Evolutionary conservation across 2,888 invertebrate genomes (phyloP).

Genomic region (Xestobium rufovillosum): DNA sequence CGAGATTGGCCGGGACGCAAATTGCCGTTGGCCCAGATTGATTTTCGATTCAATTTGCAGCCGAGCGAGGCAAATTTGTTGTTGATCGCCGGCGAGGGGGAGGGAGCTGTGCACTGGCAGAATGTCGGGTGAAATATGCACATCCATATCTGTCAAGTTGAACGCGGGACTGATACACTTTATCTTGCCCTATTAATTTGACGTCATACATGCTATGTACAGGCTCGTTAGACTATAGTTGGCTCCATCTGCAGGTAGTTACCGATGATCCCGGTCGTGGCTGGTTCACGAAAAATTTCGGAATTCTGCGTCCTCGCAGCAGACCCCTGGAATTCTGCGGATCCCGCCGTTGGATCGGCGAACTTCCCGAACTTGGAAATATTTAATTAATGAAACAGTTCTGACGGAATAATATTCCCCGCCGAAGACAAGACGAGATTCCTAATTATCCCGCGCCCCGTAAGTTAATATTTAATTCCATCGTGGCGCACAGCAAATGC

Average conservation of each 20-base stretch:
- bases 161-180: too few species aligned
- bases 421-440: constrained; percentile 26
- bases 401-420: constrained; percentile 32
- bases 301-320: constrained; percentile 6
- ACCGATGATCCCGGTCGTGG: not conserved
- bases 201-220: too few species aligned
- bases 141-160: too few species aligned
- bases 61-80: constrained; percentile 26
- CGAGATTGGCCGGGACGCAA: constrained; percentile 11
- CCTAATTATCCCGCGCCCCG: constrained; percentile 31
- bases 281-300: constrained; percentile 9
- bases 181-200: too few species aligned
- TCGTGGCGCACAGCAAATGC: constrained; percentile 28
- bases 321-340: too few species aligned
- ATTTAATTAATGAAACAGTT: constrained; percentile 37
- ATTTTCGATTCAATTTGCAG: constrained; percentile 38
- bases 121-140: not conserved
- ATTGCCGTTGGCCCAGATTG: constrained; percentile 32
- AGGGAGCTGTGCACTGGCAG: constrained; percentile 11
- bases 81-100: constrained; percentile 14
- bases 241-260: not conserved
- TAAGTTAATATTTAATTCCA: constrained; percentile 33
- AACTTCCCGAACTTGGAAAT: constrained; percentile 28
- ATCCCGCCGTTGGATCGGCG: too few species aligned
- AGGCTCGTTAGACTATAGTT: too few species aligned